These are phyloP conservation scores for Hipparchia semele DNA, from an alignment of 2,888 invertebrate species.

Conservation along the genomic window DNA sequence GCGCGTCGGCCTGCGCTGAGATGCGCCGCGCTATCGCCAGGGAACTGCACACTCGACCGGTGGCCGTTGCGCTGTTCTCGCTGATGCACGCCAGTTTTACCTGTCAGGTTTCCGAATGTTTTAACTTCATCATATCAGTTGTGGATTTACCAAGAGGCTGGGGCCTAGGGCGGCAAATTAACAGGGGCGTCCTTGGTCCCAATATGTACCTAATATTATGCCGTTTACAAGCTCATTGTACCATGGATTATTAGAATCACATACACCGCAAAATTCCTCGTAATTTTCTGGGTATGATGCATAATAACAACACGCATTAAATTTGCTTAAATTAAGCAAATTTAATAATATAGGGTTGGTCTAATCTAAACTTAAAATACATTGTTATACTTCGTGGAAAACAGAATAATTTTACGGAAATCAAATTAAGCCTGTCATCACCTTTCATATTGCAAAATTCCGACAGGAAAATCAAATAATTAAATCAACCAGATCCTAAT, in stretches of 20 bases:
- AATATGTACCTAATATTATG: no score
- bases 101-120: slow-evolving; percentile 45
- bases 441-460: neutral
- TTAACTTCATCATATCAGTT: no score
- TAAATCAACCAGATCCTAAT: neutral
- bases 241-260: neutral
- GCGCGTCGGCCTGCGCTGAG: slow-evolving; percentile 70
- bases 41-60: slow-evolving; percentile 54
- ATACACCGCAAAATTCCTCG: neutral
- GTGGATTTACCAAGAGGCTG: no score
- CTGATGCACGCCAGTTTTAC: slow-evolving; percentile 77
- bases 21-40: slow-evolving; percentile 88
- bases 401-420: neutral
- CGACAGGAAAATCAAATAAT: neutral
- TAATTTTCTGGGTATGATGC: neutral
- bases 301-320: neutral
- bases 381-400: neutral
- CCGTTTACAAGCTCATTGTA: neutral
- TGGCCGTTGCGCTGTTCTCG: slow-evolving; percentile 53
- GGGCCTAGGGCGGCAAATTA: no score
- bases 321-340: neutral
- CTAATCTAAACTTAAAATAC: no score
- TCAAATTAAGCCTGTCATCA: neutral
- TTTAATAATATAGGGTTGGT: no score
- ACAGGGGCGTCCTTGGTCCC: no score